Evolutionary conservation across 2,888 invertebrate genomes (phyloP), one percentile per base, ranked within the genome.

Genomic region (Mesochorus sp.): DNA sequence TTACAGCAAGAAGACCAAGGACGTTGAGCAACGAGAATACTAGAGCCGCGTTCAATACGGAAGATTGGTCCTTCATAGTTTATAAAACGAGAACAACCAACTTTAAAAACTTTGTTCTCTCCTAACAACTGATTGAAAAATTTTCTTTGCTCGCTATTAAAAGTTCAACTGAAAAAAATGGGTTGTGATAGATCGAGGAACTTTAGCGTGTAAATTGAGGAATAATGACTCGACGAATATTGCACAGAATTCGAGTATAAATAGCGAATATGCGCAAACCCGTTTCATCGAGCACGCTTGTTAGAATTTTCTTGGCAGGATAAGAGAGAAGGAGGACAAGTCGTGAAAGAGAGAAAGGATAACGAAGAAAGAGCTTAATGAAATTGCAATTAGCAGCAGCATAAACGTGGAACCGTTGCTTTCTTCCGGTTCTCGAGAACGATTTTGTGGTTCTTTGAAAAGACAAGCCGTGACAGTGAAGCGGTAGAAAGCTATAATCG

Each of bases 311-410:
- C 8, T 3, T 19, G 39, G 14, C 24, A 10, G 24, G 14, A 8
- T 17, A 42, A 70, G 17, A 31, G 2, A 34, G 19, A 61, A 21
- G 47, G 28, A 44, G 26, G 37, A n/a, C n/a, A n/a, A n/a, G n/a
- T n/a, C n/a, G n/a, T n/a, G 34, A 44, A 37, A 49, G 42, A 49
- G 57, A 42, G 21, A n/a, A 6, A 44, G 59, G 37, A 28, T 66
- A 59, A 31, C 59, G 81, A 82, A 82, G 82, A 83, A 84, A 82
- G 83, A 82, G 83, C 26, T 85, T 85, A 85, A 86, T 84, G 83
- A 82, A 85, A 87, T 85, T 86, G 83, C 82, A 85, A 87, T 88
- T 86, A 86, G 81, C 82, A 73, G 68, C 64, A 59, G 61, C 74
- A 81, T 28, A 19, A 66, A 68, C 71, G 74, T 0, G 73, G 19